These are phyloP conservation scores for Paraplagusia blochii DNA, from an alignment of 2,113 vertebrate species.

Conservation along the genomic window DNA sequence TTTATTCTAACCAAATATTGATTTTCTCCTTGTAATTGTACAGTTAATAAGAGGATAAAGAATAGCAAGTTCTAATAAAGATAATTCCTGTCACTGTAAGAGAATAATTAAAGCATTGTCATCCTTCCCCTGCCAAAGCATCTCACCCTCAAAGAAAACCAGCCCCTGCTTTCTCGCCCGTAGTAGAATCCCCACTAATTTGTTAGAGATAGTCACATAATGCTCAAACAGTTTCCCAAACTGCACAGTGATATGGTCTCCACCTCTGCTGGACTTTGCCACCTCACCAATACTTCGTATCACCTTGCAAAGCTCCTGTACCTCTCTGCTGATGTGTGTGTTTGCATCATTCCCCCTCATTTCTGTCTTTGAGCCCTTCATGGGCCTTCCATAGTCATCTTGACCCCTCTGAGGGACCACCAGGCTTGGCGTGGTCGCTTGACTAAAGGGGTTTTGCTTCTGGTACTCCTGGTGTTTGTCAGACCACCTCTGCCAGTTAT, in stretches of 20 bases:
- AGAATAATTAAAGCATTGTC: slow-evolving; percentile 81
- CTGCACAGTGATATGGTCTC: slow-evolving; percentile 62
- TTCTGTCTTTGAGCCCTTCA: slow-evolving; percentile 81
- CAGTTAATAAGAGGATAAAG: neutral
- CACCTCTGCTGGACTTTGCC: slow-evolving; percentile 41
- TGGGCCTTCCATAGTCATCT: slow-evolving; percentile 81
- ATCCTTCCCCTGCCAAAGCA: slow-evolving; percentile 92
- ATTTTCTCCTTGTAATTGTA: no score
- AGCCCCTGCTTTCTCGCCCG: slow-evolving; percentile 84
- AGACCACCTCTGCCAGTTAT: slow-evolving; percentile 87
- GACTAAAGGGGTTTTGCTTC: slow-evolving; percentile 85
- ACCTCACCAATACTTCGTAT: slow-evolving; percentile 76
- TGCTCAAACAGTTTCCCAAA: slow-evolving; percentile 84
- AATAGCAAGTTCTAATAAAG: neutral
- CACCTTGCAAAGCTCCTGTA: slow-evolving; percentile 80
- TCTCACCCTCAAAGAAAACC: slow-evolving; percentile 87
- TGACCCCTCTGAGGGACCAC: slow-evolving; percentile 44
- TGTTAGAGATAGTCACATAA: slow-evolving; percentile 88
- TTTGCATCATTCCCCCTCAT: slow-evolving; percentile 84
- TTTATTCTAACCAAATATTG: no score
- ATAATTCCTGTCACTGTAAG: slow-evolving; percentile 58
- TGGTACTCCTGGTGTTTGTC: slow-evolving; percentile 80
- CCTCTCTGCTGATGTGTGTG: slow-evolving; percentile 78
- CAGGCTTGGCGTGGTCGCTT: slow-evolving; percentile 28
- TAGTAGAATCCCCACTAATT: slow-evolving; percentile 86